phyloP scores from a whole-genome alignment of 37 sponge, comb jelly and placozoan species.

The Halichondria panicea region DNA sequence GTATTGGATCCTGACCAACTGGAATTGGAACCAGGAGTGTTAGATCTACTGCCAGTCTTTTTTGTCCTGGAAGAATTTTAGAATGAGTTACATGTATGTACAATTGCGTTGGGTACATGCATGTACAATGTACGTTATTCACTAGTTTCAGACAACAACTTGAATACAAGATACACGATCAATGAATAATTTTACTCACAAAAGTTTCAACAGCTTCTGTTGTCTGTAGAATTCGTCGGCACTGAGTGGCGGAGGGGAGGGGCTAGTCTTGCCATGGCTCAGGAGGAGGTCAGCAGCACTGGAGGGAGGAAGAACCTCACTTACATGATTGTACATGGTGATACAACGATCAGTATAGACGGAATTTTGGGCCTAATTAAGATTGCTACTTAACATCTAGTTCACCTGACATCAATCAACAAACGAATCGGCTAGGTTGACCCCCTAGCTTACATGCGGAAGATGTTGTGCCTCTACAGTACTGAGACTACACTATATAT shows the following conservation, averaged over 20 bases:
- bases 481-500: too few relatives aligned
- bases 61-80: constrained; percentile 1
- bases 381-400: too few relatives aligned
- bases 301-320: too few relatives aligned
- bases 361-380: too few relatives aligned
- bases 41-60: not conserved
- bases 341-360: too few relatives aligned
- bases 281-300: not conserved
- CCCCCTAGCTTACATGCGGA: too few relatives aligned
- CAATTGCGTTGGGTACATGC: not conserved
- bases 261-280: not conserved
- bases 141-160: not conserved
- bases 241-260: constrained; percentile 49
- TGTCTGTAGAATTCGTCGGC: constrained; percentile 75
- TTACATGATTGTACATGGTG: too few relatives aligned
- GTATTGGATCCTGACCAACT: constrained; percentile 16
- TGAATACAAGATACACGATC: not conserved
- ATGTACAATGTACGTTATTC: not conserved
- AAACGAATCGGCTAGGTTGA: too few relatives aligned
- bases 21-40: not conserved
- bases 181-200: constrained; percentile 20
- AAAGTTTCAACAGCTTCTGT: constrained; percentile 40
- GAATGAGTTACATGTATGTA: not conserved
- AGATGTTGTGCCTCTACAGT: too few relatives aligned
- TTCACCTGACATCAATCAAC: too few relatives aligned